Conservation (phyloP, 2,888 invertebrate species). For the Chelonus formosanus region DNA sequence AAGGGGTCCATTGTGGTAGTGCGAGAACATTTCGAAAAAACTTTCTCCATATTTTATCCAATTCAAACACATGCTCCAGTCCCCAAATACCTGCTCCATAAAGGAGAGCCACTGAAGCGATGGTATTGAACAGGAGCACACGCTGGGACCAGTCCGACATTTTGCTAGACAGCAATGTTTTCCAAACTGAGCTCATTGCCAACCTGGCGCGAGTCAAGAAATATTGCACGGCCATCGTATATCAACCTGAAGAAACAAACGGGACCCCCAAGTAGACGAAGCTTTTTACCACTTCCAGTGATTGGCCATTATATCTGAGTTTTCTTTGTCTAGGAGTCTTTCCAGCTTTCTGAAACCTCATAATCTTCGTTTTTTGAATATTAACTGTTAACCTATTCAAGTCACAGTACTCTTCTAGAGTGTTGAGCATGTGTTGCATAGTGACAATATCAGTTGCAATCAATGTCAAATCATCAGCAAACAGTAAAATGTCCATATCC, state of each 20-base stretch:
- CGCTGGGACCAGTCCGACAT: too few relatives aligned
- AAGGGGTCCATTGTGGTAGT: too few relatives aligned
- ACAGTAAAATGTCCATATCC: slow-evolving; percentile 17
- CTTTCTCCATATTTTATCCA: too few relatives aligned
- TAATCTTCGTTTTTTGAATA: neutral
- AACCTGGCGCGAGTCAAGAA: too few relatives aligned
- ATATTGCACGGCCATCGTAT: too few relatives aligned
- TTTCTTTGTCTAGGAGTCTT: neutral
- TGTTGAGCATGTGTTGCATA: slow-evolving; percentile 1
- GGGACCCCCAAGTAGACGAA: neutral
- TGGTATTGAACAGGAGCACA: too few relatives aligned
- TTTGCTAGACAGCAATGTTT: too few relatives aligned
- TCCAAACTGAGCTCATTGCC: too few relatives aligned
- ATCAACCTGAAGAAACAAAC: neutral
- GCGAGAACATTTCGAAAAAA: too few relatives aligned
- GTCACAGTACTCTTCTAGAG: neutral
- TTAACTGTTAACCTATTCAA: neutral
- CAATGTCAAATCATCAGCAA: neutral
- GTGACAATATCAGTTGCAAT: neutral
- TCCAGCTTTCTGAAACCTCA: neutral
- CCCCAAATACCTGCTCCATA: too few relatives aligned
- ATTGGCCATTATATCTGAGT: neutral
- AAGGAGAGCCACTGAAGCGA: too few relatives aligned
- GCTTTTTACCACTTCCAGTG: neutral
- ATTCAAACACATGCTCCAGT: too few relatives aligned